These are phyloP conservation scores for Epinotia nisella DNA, from an alignment of 2,888 invertebrate species.

Conservation along the genomic window DNA sequence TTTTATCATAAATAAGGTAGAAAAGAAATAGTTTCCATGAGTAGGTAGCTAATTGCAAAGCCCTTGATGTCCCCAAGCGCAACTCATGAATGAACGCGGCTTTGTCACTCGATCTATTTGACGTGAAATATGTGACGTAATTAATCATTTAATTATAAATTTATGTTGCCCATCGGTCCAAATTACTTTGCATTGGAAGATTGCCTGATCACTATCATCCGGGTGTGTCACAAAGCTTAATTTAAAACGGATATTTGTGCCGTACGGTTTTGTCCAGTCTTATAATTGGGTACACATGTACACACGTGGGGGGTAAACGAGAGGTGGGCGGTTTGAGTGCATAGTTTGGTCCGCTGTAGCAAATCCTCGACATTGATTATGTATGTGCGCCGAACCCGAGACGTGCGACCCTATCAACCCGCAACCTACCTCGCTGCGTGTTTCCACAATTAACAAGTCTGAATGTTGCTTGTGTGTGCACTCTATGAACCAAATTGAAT, in stretches of 20 bases:
- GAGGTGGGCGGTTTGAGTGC: slow-evolving; percentile 49
- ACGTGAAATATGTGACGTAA: slow-evolving; percentile 22
- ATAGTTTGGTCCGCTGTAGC: slow-evolving; percentile 54
- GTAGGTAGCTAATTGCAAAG: not conserved
- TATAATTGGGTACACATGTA: slow-evolving; percentile 40
- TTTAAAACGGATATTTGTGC: slow-evolving; percentile 42
- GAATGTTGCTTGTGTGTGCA: not conserved
- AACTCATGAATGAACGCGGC: slow-evolving; percentile 26
- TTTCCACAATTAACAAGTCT: slow-evolving; percentile 49
- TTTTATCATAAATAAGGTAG: too few species aligned
- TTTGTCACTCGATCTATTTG: slow-evolving; percentile 15
- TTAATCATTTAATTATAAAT: slow-evolving; percentile 35
- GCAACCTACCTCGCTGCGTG: slow-evolving; percentile 52
- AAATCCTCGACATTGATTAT: slow-evolving; percentile 64
- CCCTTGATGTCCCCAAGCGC: slow-evolving; percentile 5
- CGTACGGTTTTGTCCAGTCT: slow-evolving; percentile 15
- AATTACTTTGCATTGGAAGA: slow-evolving; percentile 17
- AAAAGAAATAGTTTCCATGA: not conserved
- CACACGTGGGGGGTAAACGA: slow-evolving; percentile 24
- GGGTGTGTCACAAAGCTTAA: slow-evolving; percentile 46
- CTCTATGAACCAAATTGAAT: slow-evolving; percentile 5
- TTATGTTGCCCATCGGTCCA: slow-evolving; percentile 5
- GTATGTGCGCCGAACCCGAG: slow-evolving; percentile 54
- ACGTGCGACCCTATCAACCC: slow-evolving; percentile 54
- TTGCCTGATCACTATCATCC: slow-evolving; percentile 29